Conservation (phyloP, 2,888 invertebrate genomes). For the Caenorhabditis japonica region DNA sequence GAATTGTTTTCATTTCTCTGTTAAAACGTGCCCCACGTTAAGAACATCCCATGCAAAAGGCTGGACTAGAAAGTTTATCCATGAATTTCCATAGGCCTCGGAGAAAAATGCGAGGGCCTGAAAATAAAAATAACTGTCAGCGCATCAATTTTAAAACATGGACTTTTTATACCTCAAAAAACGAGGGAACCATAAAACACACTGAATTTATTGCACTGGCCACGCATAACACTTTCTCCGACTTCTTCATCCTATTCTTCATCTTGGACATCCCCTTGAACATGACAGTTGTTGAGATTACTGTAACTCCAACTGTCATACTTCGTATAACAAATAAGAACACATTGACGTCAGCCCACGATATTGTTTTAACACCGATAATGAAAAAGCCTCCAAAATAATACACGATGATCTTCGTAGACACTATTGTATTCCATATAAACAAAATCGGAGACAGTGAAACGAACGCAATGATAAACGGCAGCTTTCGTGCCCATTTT, state of each 20-base stretch:
- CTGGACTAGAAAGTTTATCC: constrained; percentile 19
- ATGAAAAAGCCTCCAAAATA: constrained; percentile 46
- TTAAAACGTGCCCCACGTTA: constrained; percentile 27
- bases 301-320: constrained; percentile 21
- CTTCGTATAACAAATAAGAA: constrained; percentile 15
- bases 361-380: not conserved
- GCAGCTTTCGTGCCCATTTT: not conserved
- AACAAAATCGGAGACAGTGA: constrained; percentile 16
- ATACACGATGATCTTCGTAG: constrained; percentile 9
- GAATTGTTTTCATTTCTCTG: too few relatives aligned
- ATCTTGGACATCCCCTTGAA: constrained; percentile 34
- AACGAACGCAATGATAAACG: constrained; percentile 3
- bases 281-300: constrained; percentile 25
- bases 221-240: constrained; percentile 33
- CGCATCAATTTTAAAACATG: too few relatives aligned
- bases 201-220: constrained; percentile 29
- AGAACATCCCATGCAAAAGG: constrained; percentile 47
- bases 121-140: too few relatives aligned
- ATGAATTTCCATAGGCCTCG: constrained; percentile 2
- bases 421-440: constrained; percentile 45
- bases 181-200: constrained; percentile 31
- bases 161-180: constrained; percentile 34
- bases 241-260: constrained; percentile 22
- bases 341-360: constrained; percentile 33
- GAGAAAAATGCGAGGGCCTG: constrained; percentile 24